Conservation (phyloP, 2,888 invertebrate species). For the Coleophora deauratella region DNA sequence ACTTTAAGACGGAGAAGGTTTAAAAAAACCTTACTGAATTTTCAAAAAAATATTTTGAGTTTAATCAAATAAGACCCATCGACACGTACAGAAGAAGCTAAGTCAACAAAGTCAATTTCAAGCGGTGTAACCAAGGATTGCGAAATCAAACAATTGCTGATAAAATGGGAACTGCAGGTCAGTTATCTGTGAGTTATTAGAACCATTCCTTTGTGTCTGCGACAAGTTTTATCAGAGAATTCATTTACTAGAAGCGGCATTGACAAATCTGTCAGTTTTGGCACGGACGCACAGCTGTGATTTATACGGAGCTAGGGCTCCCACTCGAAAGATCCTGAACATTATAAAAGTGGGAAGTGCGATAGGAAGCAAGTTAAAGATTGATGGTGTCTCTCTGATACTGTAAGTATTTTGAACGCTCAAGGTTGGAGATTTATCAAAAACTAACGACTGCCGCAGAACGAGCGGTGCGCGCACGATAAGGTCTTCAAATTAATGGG, state of each 20-base stretch:
- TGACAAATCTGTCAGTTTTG: conserved; percentile 45
- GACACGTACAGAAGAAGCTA: no score
- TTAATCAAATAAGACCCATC: no score
- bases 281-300: conserved; percentile 19
- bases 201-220: conserved; percentile 14
- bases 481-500: no score
- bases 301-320: conserved; percentile 27
- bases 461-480: no score
- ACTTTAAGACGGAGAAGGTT: no score
- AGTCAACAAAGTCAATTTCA: no score
- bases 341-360: conserved; percentile 6
- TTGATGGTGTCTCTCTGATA: conserved; percentile 1
- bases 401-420: background rate
- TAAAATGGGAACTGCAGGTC: background rate
- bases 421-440: no score
- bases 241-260: conserved; percentile 41
- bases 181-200: conserved; percentile 14
- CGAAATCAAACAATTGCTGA: no score
- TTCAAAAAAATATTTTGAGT: no score
- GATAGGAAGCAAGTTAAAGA: conserved; percentile 8
- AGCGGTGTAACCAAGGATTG: no score
- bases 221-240: conserved; percentile 27
- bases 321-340: background rate
- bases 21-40: no score
- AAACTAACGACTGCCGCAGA: no score